Conservation (phyloP, 2,113 vertebrate genomes). For the Psittacus erithacus region DNA sequence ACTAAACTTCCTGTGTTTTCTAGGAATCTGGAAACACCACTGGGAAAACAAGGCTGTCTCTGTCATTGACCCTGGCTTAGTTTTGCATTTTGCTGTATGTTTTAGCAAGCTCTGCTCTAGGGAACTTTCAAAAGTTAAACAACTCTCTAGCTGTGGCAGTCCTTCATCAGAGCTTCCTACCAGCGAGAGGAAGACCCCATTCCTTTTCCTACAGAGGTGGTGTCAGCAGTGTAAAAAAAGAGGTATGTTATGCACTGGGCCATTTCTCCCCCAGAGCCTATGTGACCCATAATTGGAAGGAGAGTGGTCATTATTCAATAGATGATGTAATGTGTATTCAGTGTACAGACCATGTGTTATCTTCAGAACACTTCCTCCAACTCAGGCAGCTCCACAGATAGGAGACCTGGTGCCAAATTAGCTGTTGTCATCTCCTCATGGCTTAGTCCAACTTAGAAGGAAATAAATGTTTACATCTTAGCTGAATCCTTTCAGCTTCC, state of each 20-base stretch:
- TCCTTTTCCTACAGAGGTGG: neutral
- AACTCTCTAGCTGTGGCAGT: neutral
- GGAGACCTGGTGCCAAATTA: neutral
- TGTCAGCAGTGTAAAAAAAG: neutral
- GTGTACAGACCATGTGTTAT: neutral
- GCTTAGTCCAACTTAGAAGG: neutral
- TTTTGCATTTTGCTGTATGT: neutral
- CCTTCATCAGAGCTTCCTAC: neutral
- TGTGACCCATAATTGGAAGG: neutral
- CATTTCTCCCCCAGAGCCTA: neutral
- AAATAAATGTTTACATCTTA: neutral
- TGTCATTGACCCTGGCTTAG: neutral
- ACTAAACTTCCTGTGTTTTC: neutral
- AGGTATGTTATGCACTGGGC: neutral
- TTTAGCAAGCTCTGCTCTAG: neutral
- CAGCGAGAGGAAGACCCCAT: rapidly evolving
- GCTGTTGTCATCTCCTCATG: neutral
- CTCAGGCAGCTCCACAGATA: neutral
- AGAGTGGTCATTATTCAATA: neutral
- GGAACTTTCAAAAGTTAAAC: neutral
- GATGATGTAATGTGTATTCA: neutral
- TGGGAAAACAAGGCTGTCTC: neutral
- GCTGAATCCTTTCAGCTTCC: neutral
- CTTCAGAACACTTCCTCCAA: neutral
- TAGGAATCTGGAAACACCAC: neutral